Evolutionary conservation across 2,113 vertebrate genomes (phyloP), one percentile per base, ranked within the genome.

Genomic region (Menidia beryllina): DNA sequence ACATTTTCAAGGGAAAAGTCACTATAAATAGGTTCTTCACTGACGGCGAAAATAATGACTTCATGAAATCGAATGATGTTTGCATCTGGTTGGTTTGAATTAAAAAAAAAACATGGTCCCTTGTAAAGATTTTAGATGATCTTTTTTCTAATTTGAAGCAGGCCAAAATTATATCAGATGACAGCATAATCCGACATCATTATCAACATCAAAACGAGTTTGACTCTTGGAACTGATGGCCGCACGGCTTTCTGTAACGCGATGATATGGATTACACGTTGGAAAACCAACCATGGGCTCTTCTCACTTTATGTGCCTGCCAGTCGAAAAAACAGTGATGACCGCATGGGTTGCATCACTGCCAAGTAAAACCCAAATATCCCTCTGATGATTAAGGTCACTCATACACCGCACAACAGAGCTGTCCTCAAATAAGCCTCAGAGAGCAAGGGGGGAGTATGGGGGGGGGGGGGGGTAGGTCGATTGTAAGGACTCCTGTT

Each of bases 301-400:
- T 57, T 69, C 72, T 61, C 73, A 26, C 68, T 75, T 82, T 83
- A 84, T 71, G 82, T 69, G 82, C 81, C 82, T 87, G 85, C 82
- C 88, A 90, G 81, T 89, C 50, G 64, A 88, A 81, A 88, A 81
- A 66, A 19, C 72, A 78, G 70, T 7, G 75, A 81, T 87, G 88
- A 72, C 81, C 69, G 65, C 49, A 4, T 79, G 82, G 45, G 79
- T 78, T 17, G 48, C 79, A 74, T 67, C 23, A 49, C 66, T 68
- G 66, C 75, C 55, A 72, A 89, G 84, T 85, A 89, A 88, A 91
- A 85, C 79, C 83, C 80, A 86, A 92, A 93, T 91, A 90, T 86
- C 83, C 84, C 75, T 79, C 80, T 73, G 85, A 91, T 92, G 90
- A 92, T 92, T 93, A 93, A 93, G 91, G 91, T 93, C 91, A 93